Percentiles rank a stretch among this genome's conserved stretches.
Conservation (phyloP, 2,888 invertebrate genomes). For the Callyntrura guangdongensis region DNA sequence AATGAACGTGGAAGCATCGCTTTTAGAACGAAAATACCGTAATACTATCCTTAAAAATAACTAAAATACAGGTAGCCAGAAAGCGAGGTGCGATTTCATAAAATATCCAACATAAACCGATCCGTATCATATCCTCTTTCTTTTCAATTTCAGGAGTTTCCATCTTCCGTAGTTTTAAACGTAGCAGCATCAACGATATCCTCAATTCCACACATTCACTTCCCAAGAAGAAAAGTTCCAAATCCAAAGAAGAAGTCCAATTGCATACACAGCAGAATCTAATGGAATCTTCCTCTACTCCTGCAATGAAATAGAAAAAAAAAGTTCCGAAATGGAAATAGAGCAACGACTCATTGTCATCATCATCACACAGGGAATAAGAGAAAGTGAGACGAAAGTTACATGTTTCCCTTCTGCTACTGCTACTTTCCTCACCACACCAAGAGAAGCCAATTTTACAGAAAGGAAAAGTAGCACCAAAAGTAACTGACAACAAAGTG, state of each 20-base stretch:
- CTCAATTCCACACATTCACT: not conserved
- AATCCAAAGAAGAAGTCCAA: too few relatives aligned
- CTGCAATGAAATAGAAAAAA: slow-evolving; percentile 8
- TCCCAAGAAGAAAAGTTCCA: not conserved
- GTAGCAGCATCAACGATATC: not conserved
- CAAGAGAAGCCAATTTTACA: slow-evolving; percentile 8
- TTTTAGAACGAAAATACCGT: not conserved
- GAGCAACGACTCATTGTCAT: not conserved
- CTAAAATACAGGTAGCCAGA: not conserved
- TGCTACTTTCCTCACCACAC: not conserved
- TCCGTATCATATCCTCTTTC: slow-evolving; percentile 1
- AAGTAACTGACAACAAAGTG: not conserved
- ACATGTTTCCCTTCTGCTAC: not conserved
- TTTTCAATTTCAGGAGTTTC: slow-evolving; percentile 36
- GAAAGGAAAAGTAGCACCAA: not conserved
- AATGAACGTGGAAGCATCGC: not conserved
- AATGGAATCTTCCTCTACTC: not conserved
- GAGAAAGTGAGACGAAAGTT: slow-evolving; percentile 15
- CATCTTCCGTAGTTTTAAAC: not conserved
- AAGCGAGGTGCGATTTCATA: not conserved
- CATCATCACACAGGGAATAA: not conserved
- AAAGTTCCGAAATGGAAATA: not conserved
- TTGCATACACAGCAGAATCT: slow-evolving; percentile 4
- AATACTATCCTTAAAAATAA: not conserved
- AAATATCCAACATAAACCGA: not conserved